These are phyloP conservation scores for Tetraneura akinire DNA, from an alignment of 1,140 invertebrate genomes.

Conservation along the genomic window DNA sequence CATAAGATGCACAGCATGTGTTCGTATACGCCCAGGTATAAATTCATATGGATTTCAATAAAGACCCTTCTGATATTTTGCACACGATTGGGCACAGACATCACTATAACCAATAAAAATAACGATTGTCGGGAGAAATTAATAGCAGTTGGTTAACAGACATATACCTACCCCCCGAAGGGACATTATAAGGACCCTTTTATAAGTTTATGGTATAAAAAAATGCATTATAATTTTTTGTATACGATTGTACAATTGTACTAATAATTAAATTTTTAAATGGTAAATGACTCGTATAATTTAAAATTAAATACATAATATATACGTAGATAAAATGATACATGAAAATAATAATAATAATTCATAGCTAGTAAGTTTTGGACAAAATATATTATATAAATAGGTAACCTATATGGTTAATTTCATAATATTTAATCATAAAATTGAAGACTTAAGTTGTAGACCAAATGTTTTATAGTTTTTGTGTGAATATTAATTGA, in stretches of 20 bases:
- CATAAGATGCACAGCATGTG: constrained; percentile 45
- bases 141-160: constrained; percentile 20
- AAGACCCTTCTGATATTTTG: constrained; percentile 34
- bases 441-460: not conserved
- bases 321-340: not conserved
- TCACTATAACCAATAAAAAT: not conserved
- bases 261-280: not conserved
- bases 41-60: constrained; percentile 44
- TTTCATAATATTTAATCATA: not conserved
- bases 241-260: not conserved
- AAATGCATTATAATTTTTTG: not conserved
- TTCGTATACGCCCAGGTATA: constrained; percentile 42
- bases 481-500: not conserved
- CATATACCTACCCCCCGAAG: not conserved
- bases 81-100: constrained; percentile 38
- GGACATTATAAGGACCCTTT: not conserved
- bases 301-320: not conserved
- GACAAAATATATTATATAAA: too few relatives aligned
- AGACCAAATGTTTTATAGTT: not conserved
- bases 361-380: not conserved
- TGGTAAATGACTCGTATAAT: not conserved
- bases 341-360: not conserved
- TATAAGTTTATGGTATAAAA: not conserved
- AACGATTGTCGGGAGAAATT: constrained; percentile 41
- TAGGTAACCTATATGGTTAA: not conserved